Conservation (phyloP, 2,888 invertebrate species). For the Octodonta nipae region DNA sequence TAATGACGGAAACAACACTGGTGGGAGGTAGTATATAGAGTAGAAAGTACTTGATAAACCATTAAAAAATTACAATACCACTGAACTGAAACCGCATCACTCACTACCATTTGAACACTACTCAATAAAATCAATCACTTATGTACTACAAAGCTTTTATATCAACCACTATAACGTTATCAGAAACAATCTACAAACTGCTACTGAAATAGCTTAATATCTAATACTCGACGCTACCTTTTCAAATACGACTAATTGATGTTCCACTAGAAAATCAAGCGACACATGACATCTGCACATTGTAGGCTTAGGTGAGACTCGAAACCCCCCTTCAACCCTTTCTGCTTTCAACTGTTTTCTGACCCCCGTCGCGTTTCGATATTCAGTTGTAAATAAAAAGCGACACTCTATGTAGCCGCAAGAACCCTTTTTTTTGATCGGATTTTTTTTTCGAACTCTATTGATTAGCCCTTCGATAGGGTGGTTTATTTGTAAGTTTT, state of each 20-base stretch:
- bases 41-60: too few species aligned
- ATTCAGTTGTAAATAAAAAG: constrained; percentile 27
- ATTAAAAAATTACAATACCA: too few species aligned
- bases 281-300: constrained; percentile 25
- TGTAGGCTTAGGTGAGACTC: constrained; percentile 18
- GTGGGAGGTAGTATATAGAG: too few species aligned
- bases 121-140: too few species aligned
- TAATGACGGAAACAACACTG: too few species aligned
- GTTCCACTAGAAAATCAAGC: constrained; percentile 6
- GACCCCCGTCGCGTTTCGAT: constrained; percentile 13
- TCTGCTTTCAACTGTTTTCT: constrained; percentile 8
- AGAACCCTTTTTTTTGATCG: constrained; percentile 29
- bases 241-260: neutral
- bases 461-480: neutral
- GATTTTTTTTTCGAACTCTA: constrained; percentile 1
- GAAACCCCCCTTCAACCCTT: constrained; percentile 14
- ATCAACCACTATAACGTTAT: constrained; percentile 1
- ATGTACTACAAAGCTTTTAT: too few species aligned
- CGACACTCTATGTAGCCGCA: constrained; percentile 36
- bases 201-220: neutral
- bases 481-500: neutral
- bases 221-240: neutral
- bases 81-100: too few species aligned
- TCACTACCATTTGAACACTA: too few species aligned
- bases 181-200: neutral